Evolutionary conservation across 2,888 invertebrate genomes (phyloP).

Genomic region (Endomychus coccineus): DNA sequence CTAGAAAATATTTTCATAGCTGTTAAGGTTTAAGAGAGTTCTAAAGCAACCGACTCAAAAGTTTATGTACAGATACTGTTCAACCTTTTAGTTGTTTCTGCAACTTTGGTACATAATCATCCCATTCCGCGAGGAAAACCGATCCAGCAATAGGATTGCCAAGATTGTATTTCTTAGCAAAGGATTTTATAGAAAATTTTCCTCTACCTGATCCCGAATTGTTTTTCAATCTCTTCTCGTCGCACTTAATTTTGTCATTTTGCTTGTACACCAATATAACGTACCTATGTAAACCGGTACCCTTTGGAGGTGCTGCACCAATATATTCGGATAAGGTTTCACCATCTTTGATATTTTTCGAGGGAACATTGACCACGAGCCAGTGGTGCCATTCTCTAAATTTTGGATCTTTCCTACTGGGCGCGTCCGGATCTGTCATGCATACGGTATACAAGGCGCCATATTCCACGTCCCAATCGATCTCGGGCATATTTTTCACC

Average conservation of each 20-base stretch:
- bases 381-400: constrained; percentile 76
- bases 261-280: constrained; percentile 52
- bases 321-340: constrained; percentile 62
- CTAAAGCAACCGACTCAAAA: no score
- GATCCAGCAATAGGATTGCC: constrained; percentile 82
- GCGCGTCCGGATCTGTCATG: constrained; percentile 68
- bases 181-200: constrained; percentile 59
- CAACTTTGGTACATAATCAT: constrained; percentile 72
- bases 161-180: constrained; percentile 75
- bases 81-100: constrained; percentile 18
- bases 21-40: no score
- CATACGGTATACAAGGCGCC: constrained; percentile 37
- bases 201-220: constrained; percentile 48
- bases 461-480: constrained; percentile 37
- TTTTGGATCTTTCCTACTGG: constrained; percentile 58
- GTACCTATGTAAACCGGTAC: constrained; percentile 67
- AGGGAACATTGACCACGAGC: constrained; percentile 68
- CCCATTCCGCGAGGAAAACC: constrained; percentile 79
- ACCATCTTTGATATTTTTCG: constrained; percentile 40
- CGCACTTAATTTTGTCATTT: constrained; percentile 29
- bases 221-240: constrained; percentile 30
- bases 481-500: constrained; percentile 51
- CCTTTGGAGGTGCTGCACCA: constrained; percentile 63
- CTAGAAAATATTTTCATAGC: no score
- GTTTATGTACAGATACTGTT: no score